phyloP scores from a whole-genome alignment of 2,797 vertebrate genomes.

The Avahi laniger region DNA sequence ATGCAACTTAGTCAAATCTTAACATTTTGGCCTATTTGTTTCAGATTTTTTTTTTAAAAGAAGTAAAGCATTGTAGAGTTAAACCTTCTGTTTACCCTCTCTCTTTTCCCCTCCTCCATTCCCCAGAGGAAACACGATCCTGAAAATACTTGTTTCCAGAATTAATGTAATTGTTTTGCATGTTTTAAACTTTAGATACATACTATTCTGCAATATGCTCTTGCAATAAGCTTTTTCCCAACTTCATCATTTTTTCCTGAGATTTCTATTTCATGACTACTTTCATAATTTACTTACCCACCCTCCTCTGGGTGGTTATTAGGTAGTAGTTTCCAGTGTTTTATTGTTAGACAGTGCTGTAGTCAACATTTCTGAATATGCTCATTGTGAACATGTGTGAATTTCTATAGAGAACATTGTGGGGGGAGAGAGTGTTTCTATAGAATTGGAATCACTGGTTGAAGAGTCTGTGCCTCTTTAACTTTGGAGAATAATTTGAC shows the following conservation, averaged over 20 bases:
- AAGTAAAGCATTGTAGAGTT: background rate
- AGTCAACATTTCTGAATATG: conserved; percentile 12
- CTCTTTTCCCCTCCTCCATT: background rate
- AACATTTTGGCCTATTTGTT: background rate
- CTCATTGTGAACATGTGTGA: background rate
- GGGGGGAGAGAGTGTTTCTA: background rate
- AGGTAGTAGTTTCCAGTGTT: background rate
- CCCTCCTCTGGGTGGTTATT: background rate
- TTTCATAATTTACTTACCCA: background rate
- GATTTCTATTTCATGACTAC: background rate
- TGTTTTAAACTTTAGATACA: conserved; percentile 9
- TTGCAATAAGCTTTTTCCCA: background rate
- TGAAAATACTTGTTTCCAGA: conserved; percentile 16
- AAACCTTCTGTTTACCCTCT: background rate
- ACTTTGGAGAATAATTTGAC: background rate
- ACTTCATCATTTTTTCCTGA: background rate
- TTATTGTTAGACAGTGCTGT: background rate
- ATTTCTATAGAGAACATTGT: background rate
- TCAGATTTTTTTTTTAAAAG: background rate
- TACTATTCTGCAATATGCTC: background rate
- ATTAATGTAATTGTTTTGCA: conserved; percentile 17
- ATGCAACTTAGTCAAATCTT: background rate
- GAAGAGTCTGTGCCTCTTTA: conserved; percentile 4
- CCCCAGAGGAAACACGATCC: background rate
- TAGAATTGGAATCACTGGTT: background rate